Evolutionary conservation across 2,888 invertebrate species (phyloP).

Genomic region (Eupithecia dodoneata): DNA sequence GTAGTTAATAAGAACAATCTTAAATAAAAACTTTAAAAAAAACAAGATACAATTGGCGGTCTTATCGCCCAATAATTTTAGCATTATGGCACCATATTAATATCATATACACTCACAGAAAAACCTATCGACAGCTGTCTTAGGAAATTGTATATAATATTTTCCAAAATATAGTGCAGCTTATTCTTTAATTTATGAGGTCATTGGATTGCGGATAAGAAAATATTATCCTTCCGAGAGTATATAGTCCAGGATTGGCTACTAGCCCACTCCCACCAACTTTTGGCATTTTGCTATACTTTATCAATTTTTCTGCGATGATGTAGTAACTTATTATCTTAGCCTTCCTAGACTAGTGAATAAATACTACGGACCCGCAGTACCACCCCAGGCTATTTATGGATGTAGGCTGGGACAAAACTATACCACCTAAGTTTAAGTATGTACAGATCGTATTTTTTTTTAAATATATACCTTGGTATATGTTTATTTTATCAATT

Average conservation of each 20-base stretch:
- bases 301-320: conserved; percentile 40
- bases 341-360: background rate
- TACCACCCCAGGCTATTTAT: too few relatives aligned
- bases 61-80: too few relatives aligned
- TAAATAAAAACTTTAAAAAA: too few relatives aligned
- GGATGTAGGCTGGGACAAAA: too few relatives aligned
- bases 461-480: too few relatives aligned
- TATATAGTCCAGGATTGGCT: conserved; percentile 19
- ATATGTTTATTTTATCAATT: background rate
- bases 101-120: background rate
- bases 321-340: conserved; percentile 2
- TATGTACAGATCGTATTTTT: too few relatives aligned
- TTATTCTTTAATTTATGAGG: background rate
- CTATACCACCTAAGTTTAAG: too few relatives aligned
- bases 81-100: background rate
- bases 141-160: background rate
- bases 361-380: background rate
- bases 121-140: background rate
- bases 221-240: conserved; percentile 11
- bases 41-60: too few relatives aligned
- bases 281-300: conserved; percentile 42
- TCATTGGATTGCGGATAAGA: conserved; percentile 2
- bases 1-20: too few relatives aligned
- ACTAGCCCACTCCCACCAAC: conserved; percentile 34
- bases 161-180: background rate